Evolutionary conservation across 2,888 invertebrate species (phyloP).

Genomic region (Xestia ashworthii): DNA sequence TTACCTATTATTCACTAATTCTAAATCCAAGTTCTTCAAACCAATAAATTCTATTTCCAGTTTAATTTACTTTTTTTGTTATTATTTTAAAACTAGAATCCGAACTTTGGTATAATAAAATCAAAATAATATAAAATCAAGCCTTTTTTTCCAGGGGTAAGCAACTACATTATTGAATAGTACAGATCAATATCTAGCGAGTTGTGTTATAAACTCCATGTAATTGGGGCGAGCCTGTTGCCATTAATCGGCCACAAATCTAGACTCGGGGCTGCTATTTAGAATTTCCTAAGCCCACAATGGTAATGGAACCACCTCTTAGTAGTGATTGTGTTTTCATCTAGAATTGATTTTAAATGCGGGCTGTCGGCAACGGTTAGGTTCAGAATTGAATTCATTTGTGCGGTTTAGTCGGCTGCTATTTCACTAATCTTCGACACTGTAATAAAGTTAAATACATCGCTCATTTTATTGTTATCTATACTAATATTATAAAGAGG

Average conservation of each 20-base stretch:
- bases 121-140: no score
- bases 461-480: background rate
- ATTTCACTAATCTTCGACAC: background rate
- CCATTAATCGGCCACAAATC: conserved; percentile 24
- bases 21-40: no score
- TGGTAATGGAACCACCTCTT: conserved; percentile 17
- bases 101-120: no score
- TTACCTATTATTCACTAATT: no score
- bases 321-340: conserved; percentile 7
- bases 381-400: background rate
- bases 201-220: background rate
- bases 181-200: background rate
- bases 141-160: no score
- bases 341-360: background rate
- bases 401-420: background rate
- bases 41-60: no score
- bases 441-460: background rate
- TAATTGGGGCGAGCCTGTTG: background rate
- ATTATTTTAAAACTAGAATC: no score
- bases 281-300: conserved; percentile 7
- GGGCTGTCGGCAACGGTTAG: background rate
- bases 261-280: background rate
- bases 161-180: no score
- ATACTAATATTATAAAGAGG: background rate
- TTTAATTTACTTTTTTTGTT: no score